Conservation (phyloP, 2,797 vertebrate genomes). For the Remorina albescens region DNA sequence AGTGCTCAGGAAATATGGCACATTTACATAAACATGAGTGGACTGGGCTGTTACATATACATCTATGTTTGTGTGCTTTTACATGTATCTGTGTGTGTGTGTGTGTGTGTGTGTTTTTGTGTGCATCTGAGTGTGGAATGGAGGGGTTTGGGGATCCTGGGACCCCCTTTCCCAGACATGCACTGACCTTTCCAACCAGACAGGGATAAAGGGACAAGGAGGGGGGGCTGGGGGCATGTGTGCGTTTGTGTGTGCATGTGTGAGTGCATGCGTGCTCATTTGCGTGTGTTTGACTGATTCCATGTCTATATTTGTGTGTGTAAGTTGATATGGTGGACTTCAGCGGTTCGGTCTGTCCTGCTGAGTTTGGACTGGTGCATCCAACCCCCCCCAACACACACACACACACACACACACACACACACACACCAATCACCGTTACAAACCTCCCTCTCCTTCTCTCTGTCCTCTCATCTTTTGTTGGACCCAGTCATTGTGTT, state of each 20-base stretch:
- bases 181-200: conserved; percentile 98
- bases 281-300: conserved; percentile 22
- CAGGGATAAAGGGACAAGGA: conserved; percentile 88
- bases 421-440: conserved; percentile 17
- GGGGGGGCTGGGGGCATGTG: conserved; percentile 73
- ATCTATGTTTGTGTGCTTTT: background rate
- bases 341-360: conserved; percentile 89
- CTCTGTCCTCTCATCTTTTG: conserved; percentile 82
- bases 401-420: too few relatives aligned
- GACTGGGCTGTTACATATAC: conserved; percentile 2
- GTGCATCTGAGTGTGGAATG: conserved; percentile 35
- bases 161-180: conserved; percentile 97
- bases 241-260: conserved; percentile 51
- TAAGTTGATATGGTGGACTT: conserved; percentile 84
- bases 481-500: conserved; percentile 84
- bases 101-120: too few relatives aligned
- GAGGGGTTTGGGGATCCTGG: conserved; percentile 87
- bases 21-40: conserved; percentile 87
- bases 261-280: conserved; percentile 18
- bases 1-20: conserved; percentile 86
- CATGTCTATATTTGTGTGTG: conserved; percentile 8
- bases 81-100: conserved; percentile 8
- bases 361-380: conserved; percentile 83
- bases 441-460: conserved; percentile 14
- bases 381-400: conserved; percentile 28